These are phyloP conservation scores for Nomada goodeniana DNA, from an alignment of 2,888 invertebrate genomes.

Conservation along the genomic window DNA sequence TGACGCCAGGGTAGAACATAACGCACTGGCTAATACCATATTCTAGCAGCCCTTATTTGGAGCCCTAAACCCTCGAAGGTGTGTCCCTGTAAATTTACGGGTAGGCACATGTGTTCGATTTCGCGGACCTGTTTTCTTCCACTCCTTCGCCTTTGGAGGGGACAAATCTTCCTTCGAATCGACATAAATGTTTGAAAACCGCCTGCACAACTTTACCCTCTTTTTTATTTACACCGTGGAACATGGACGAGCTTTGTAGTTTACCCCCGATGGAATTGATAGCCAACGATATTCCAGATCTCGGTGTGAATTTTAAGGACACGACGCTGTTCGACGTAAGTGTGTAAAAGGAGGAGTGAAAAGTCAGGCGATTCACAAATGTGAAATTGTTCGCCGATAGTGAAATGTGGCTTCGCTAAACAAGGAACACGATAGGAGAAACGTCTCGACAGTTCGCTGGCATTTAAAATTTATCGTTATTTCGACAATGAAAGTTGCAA, in stretches of 20 bases:
- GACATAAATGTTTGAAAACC: conserved; percentile 4
- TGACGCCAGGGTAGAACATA: conserved; percentile 38
- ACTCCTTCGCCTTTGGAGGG: conserved; percentile 16
- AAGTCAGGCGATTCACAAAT: conserved; percentile 2
- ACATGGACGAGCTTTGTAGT: no score
- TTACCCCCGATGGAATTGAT: no score
- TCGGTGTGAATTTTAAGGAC: background rate
- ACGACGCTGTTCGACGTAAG: background rate
- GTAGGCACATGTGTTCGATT: conserved; percentile 54
- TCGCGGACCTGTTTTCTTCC: conserved; percentile 45
- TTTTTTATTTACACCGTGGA: no score
- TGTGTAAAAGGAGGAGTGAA: background rate
- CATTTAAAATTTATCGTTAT: background rate
- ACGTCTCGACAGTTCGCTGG: background rate
- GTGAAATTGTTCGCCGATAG: background rate
- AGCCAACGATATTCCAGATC: no score
- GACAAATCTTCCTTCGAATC: background rate
- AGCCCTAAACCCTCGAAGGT: conserved; percentile 60
- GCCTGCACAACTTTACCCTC: background rate
- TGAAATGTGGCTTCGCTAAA: conserved; percentile 30
- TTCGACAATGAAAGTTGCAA: background rate
- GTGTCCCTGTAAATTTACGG: conserved; percentile 60
- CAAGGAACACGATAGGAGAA: background rate
- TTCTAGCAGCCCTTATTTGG: conserved; percentile 59
- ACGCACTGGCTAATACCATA: conserved; percentile 57